Conservation (phyloP, 2,797 vertebrate species). For the Okamejei kenojei region DNA sequence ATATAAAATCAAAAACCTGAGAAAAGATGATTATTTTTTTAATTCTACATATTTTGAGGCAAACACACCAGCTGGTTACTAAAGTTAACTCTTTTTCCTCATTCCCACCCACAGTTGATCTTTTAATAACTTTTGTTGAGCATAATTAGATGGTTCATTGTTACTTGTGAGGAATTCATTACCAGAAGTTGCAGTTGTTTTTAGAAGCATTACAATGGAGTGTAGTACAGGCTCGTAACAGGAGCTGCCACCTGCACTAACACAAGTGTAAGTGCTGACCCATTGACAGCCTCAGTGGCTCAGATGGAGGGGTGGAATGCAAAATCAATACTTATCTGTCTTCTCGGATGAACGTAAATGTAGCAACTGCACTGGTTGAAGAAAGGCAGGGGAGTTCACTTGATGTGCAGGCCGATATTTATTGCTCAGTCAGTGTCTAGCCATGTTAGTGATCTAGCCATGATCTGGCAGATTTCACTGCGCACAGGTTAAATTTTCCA, state of each 20-base stretch:
- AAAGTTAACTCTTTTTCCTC: neutral
- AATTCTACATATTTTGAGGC: neutral
- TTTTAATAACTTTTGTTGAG: neutral
- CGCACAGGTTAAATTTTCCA: neutral
- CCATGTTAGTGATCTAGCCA: neutral
- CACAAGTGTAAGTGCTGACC: neutral
- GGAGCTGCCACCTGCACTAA: neutral
- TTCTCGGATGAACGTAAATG: neutral
- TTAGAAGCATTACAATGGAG: neutral
- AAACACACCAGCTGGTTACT: neutral
- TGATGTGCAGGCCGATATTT: neutral
- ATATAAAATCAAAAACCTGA: neutral
- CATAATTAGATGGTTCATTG: constrained; percentile 4
- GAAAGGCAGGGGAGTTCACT: neutral
- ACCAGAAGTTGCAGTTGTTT: neutral
- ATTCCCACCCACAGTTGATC: neutral
- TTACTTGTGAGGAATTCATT: neutral
- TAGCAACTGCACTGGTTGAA: neutral
- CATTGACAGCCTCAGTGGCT: neutral
- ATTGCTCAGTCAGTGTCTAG: neutral
- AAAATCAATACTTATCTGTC: neutral
- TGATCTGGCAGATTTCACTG: neutral
- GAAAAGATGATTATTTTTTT: neutral
- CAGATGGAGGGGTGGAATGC: neutral
- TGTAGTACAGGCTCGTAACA: neutral